Evolutionary conservation across 2,888 invertebrate species (phyloP).

Genomic region (Epiperipatus broadwayi): DNA sequence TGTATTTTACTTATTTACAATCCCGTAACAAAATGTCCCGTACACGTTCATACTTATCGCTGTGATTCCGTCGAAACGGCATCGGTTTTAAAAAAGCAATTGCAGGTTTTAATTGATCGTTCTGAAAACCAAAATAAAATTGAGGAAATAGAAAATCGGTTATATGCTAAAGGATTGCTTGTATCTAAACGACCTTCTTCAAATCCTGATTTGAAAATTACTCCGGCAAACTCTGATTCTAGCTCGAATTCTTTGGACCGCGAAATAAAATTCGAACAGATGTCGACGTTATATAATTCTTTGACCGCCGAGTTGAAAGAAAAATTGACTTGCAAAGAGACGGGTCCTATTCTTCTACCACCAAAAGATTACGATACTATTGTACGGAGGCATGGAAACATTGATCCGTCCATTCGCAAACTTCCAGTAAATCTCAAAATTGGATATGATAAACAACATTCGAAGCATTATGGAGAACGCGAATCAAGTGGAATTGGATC

Average conservation of each 20-base stretch:
- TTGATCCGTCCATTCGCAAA: no score
- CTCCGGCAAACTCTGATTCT: neutral
- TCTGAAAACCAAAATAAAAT: constrained; percentile 72
- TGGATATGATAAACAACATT: no score
- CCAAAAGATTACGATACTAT: constrained; percentile 88
- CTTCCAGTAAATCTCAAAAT: no score
- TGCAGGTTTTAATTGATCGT: constrained; percentile 56
- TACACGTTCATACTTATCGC: constrained; percentile 84
- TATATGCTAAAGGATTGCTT: constrained; percentile 30
- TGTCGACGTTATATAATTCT: constrained; percentile 66
- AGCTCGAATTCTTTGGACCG: constrained; percentile 8
- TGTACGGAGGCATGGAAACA: constrained; percentile 54
- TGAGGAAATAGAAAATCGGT: constrained; percentile 50
- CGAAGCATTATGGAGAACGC: no score
- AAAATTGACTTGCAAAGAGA: constrained; percentile 34
- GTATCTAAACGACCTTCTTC: constrained; percentile 14
- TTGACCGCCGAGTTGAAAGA: constrained; percentile 72
- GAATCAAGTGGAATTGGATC: constrained; percentile 74
- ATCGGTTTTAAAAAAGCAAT: constrained; percentile 57
- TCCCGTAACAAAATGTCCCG: constrained; percentile 76
- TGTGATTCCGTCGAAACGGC: constrained; percentile 88
- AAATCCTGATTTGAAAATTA: neutral
- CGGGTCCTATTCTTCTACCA: constrained; percentile 56
- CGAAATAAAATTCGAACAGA: constrained; percentile 26
- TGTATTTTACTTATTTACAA: constrained; percentile 80